phyloP scores from a whole-genome alignment of 2,888 invertebrate species.

The Machimus atricapillus region DNA sequence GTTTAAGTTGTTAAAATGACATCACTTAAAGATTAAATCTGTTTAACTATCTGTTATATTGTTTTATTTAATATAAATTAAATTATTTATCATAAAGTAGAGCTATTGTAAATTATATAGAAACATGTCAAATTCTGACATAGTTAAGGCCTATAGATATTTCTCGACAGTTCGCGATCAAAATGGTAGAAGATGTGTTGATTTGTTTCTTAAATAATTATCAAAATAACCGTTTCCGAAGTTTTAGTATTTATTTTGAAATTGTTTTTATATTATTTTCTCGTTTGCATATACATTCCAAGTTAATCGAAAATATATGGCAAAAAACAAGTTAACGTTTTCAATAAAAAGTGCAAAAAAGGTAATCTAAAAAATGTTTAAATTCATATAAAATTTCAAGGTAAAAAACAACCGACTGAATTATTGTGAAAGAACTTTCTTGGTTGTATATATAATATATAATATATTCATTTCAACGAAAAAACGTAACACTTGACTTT shows the following conservation, averaged over 20 bases:
- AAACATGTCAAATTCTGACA: background rate
- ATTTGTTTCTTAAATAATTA: background rate
- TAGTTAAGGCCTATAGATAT: background rate
- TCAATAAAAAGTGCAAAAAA: constrained; percentile 41
- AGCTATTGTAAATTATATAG: background rate
- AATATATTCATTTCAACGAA: background rate
- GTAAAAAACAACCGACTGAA: constrained; percentile 45
- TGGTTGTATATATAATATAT: background rate
- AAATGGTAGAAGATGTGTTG: background rate
- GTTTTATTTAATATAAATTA: too few species aligned
- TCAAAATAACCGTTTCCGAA: background rate
- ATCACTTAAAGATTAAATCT: background rate
- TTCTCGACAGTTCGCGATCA: background rate
- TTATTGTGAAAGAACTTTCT: constrained; percentile 25
- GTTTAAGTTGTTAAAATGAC: too few species aligned
- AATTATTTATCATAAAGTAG: too few species aligned
- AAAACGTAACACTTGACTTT: background rate
- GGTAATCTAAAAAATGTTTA: constrained; percentile 25
- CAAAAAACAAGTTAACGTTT: constrained; percentile 28
- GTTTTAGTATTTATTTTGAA: background rate
- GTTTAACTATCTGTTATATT: background rate
- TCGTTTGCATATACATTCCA: constrained; percentile 43
- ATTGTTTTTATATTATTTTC: background rate
- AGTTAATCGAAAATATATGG: constrained; percentile 17
- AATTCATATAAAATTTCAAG: background rate